Base-by-base conservation (phyloP, 2,113 vertebrate species). In the Hippocampus zosterae region DNA sequence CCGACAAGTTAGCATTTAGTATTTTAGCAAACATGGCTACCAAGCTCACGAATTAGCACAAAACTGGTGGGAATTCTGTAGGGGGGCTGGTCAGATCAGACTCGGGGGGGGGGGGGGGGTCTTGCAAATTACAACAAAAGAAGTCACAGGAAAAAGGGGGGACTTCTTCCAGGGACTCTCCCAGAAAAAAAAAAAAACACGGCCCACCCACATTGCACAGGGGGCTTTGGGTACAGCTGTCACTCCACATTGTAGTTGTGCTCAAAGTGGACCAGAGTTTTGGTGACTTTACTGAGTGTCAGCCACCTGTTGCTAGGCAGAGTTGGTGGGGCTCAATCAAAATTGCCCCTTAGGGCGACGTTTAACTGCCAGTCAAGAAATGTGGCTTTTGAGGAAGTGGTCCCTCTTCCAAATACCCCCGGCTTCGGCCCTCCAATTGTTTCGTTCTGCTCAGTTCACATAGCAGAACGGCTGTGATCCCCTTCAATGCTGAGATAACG, bases 121-220 rank as follows among this genome's bases (percentile, higher is more conserved):
- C 18, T 18, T 21, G 48, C 18, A 18, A 52, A 52, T 10, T 11
- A 23, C 52, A 9, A 23, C 52, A 55, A 55, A 73, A 77, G 79
- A 69, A 80, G 72, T 67, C 23, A 25, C 66, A 75, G 56, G 72
- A 68, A 68, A 71, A 56, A 60, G 72, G 69, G 52, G 74, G 72
- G 76, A 71, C 67, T 68, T 44, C 71, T 67, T 79, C 33, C 9
- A 65, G 72, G 67, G 46, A 68, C 16, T 16, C 46, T 16, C 46
- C 46, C 16, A 16, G 15, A 19, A n/a, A 53, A 50, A n/a, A 50
- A 6, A 5, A 50, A 55, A 60, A 76, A 81, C 79, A 67, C 74
- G 78, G 87, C 86, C 91, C 92, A 93, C 92, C 92, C 91, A 93
- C 84, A 84, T 78, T 81, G 88, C 57, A 73, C 81, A 75, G 74